These are phyloP conservation scores for Caenorhabditis brenneri DNA, from an alignment of 1,140 invertebrate species.

Conservation along the genomic window DNA sequence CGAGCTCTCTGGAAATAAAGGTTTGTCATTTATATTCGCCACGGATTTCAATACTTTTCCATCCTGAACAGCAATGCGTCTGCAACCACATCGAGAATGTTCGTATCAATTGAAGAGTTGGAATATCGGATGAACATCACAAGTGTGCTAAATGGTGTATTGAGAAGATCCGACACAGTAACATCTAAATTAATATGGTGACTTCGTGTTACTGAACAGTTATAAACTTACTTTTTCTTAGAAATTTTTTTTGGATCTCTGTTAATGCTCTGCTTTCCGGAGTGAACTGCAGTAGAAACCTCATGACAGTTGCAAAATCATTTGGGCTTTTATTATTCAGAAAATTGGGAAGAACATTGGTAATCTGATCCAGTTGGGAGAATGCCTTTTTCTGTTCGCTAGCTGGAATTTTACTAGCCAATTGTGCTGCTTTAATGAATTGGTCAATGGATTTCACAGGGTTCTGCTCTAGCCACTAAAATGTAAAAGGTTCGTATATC, in stretches of 20 bases:
- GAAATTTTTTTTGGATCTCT: background rate
- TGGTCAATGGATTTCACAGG: background rate
- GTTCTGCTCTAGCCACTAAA: constrained; percentile 6
- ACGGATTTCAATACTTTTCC: background rate
- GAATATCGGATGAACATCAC: constrained; percentile 23
- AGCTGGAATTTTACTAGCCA: background rate
- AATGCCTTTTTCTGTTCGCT: background rate
- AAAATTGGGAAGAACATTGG: background rate
- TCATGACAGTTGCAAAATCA: background rate
- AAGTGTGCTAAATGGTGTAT: background rate
- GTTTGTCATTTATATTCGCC: too few relatives aligned
- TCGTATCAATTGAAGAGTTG: background rate
- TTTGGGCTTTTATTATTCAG: background rate
- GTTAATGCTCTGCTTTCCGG: background rate
- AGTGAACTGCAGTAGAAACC: background rate
- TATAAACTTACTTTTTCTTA: background rate
- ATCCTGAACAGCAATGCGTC: background rate
- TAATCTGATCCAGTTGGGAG: background rate
- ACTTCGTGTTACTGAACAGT: too few relatives aligned
- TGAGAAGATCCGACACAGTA: background rate
- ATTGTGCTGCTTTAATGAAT: background rate
- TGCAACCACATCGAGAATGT: background rate
- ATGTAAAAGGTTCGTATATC: too few relatives aligned
- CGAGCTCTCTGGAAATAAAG: background rate
- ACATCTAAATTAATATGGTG: too few relatives aligned